Base-by-base conservation (phyloP, 1,140 invertebrate genomes). In the Ips typographus region DNA sequence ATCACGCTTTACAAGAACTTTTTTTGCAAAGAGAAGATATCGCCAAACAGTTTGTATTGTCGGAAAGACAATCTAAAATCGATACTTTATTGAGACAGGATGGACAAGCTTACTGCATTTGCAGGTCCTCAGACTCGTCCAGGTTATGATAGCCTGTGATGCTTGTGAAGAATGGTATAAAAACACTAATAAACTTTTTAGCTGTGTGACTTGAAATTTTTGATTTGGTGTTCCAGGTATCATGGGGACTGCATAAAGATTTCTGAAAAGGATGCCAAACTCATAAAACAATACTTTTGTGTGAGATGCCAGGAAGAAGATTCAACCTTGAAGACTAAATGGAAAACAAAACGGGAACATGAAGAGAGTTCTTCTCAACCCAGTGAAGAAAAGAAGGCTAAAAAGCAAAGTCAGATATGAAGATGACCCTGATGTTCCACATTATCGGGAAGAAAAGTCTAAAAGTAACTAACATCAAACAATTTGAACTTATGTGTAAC, bases 201-300 rank as follows among this genome's bases (percentile, higher is more conserved):
- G n/a, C n/a, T n/a, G n/a, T n/a, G n/a, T n/a, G n/a, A n/a, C n/a
- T n/a, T n/a, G n/a, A n/a, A n/a, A n/a, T n/a, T n/a, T n/a, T n/a
- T n/a, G n/a, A n/a, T n/a, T n/a, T n/a, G n/a, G n/a, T n/a, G n/a
- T 69, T 72, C 38, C 63, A 77, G 75, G 75, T 99, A 96, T 78
- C 97, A 99, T 82, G 96, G 96, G 4, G 94, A 98, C 77, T 98
- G 96, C 80, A 96, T 99, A 75, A 93, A 93, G 73, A 94, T 98
- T 67, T 96, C 94, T 5, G 91, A 96, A 78, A 88, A 92, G 73
- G 93, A 98, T 80, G 92, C 96, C 0, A 95, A 95, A 77, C 88
- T 91, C 68, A 98, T 98, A 60, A 94, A 94, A 77, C 91, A 94
- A 74, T 98, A 95, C 77, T 98, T 92, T 80, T 98, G 96, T 83